phyloP scores from a whole-genome alignment of 1,140 invertebrate genomes.

The Probaryconus sp. region DNA sequence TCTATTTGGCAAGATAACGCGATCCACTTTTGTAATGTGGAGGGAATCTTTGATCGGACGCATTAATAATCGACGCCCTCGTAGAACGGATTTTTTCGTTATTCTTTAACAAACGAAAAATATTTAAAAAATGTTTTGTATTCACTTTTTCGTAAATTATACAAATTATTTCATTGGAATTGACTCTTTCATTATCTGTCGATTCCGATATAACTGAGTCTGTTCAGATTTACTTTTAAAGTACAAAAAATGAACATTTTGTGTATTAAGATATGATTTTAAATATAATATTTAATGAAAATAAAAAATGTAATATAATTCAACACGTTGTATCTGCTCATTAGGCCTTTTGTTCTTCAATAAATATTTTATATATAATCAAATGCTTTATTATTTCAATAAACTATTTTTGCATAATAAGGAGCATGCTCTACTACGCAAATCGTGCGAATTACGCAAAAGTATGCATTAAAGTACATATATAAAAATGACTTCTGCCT shows the following conservation, averaged over 20 bases:
- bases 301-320: too few relatives aligned
- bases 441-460: constrained; percentile 30
- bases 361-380: constrained; percentile 7
- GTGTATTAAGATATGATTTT: too few relatives aligned
- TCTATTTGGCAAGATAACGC: constrained; percentile 52
- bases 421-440: constrained; percentile 17
- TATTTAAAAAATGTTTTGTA: not conserved
- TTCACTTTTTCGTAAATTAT: too few relatives aligned
- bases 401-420: constrained; percentile 27
- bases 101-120: not conserved
- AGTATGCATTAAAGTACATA: constrained; percentile 29
- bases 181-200: too few relatives aligned
- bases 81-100: constrained; percentile 4
- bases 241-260: too few relatives aligned
- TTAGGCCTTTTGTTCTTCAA: constrained; percentile 9
- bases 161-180: too few relatives aligned
- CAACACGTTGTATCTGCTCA: not conserved
- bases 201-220: too few relatives aligned
- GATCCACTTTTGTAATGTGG: constrained; percentile 43
- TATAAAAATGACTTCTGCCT: constrained; percentile 38
- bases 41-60: constrained; percentile 54
- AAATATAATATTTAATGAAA: too few relatives aligned
- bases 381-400: constrained; percentile 1
- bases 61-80: constrained; percentile 22
- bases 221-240: too few relatives aligned